phyloP scores from a whole-genome alignment of 1,140 invertebrate genomes.

The Drosophila pruinosa region DNA sequence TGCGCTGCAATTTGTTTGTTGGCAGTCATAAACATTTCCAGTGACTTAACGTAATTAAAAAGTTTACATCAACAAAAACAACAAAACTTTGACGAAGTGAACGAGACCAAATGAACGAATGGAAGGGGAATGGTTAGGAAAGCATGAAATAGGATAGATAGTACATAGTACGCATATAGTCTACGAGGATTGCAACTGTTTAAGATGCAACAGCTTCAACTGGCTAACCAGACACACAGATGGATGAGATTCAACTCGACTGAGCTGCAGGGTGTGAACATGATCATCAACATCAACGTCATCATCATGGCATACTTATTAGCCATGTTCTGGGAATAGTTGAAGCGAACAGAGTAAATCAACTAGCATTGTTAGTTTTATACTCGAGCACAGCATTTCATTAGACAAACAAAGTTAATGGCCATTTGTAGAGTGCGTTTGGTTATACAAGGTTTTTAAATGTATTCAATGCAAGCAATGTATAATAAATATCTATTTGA shows the following conservation, averaged over 20 bases:
- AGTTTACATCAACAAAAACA: conserved; percentile 48
- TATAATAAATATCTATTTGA: background rate
- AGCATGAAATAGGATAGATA: background rate
- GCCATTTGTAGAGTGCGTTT: background rate
- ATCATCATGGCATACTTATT: background rate
- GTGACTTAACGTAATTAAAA: conserved; percentile 62
- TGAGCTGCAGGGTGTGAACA: background rate
- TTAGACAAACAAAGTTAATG: background rate
- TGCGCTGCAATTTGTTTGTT: conserved; percentile 36
- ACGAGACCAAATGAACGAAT: conserved; percentile 11
- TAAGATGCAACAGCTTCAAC: conserved; percentile 25
- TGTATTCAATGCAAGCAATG: background rate
- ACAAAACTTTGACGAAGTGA: conserved; percentile 24
- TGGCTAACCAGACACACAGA: background rate
- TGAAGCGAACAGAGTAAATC: conserved; percentile 1
- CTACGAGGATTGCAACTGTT: conserved; percentile 2
- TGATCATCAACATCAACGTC: background rate
- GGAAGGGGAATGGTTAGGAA: background rate
- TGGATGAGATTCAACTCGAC: background rate
- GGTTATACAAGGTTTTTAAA: background rate
- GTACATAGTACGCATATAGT: background rate
- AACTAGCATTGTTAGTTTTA: conserved; percentile 14
- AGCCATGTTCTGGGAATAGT: background rate
- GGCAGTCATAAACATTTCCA: conserved; percentile 46
- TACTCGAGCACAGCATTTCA: conserved; percentile 7